These are phyloP conservation scores for Campopleginae sp. DNA, from an alignment of 2,888 invertebrate species.

Conservation along the genomic window DNA sequence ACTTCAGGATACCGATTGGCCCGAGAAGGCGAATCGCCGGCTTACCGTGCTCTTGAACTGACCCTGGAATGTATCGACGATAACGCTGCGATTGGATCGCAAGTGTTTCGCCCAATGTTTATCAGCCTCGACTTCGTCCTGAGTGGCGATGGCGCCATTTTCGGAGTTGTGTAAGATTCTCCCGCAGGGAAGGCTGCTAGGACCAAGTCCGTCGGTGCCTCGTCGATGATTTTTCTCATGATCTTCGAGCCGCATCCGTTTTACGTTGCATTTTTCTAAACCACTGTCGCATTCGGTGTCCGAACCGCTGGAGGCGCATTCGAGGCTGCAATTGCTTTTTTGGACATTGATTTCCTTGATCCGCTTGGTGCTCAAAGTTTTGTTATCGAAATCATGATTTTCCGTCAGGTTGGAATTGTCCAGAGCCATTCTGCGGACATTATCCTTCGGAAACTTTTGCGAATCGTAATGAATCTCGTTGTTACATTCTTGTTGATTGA, in stretches of 20 bases:
- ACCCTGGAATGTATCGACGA: conserved; percentile 88
- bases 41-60: conserved; percentile 88
- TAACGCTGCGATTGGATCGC: conserved; percentile 86
- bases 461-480: conserved; percentile 86
- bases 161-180: conserved; percentile 75
- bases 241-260: conserved; percentile 82
- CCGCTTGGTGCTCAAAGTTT: conserved; percentile 82
- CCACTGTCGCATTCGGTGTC: conserved; percentile 81
- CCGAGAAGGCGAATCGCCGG: conserved; percentile 39
- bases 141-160: conserved; percentile 79
- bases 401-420: conserved; percentile 84
- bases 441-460: conserved; percentile 86
- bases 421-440: conserved; percentile 83
- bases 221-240: conserved; percentile 82
- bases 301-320: conserved; percentile 78
- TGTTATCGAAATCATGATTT: conserved; percentile 84
- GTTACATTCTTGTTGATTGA: conserved; percentile 82
- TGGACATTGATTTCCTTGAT: conserved; percentile 85
- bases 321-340: conserved; percentile 76
- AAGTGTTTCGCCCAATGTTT: conserved; percentile 86
- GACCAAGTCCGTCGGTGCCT: conserved; percentile 72
- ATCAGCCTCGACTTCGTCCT: conserved; percentile 84
- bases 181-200: conserved; percentile 74
- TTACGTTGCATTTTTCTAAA: conserved; percentile 82
- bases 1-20: neutral